These are phyloP conservation scores for Latrodectus geometricus DNA, from an alignment of 1,140 invertebrate genomes.

Conservation along the genomic window DNA sequence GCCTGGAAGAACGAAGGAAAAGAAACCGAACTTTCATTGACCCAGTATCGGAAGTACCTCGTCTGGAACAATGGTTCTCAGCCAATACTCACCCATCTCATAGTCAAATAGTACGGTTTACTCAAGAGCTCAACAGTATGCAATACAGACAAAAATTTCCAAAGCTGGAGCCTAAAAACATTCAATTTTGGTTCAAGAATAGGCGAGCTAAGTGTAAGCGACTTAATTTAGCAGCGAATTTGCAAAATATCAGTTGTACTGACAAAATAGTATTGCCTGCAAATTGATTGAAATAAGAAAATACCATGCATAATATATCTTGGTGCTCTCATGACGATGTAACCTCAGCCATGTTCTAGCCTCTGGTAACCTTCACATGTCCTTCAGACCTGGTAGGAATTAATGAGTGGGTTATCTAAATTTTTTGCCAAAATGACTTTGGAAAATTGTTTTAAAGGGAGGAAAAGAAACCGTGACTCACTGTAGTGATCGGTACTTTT, in stretches of 20 bases:
- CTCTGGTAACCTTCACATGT: slow-evolving; percentile 5
- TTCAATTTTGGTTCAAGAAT: slow-evolving; percentile 94
- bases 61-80: slow-evolving; percentile 96
- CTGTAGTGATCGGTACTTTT: slow-evolving; percentile 16
- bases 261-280: slow-evolving; percentile 40
- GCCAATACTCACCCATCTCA: slow-evolving; percentile 97
- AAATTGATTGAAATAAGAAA: slow-evolving; percentile 9
- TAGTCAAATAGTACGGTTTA: slow-evolving; percentile 95
- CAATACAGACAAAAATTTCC: slow-evolving; percentile 95
- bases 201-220: slow-evolving; percentile 94
- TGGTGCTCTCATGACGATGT: slow-evolving; percentile 49
- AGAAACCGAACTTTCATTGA: slow-evolving; percentile 98
- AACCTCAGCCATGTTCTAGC: slow-evolving; percentile 34
- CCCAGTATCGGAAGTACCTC: slow-evolving; percentile 96
- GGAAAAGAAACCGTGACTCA: background rate
- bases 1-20: slow-evolving; percentile 60
- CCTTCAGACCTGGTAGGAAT: background rate
- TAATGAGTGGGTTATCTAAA: slow-evolving; percentile 16
- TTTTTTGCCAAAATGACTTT: slow-evolving; percentile 30
- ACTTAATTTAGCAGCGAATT: slow-evolving; percentile 77
- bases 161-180: slow-evolving; percentile 95
- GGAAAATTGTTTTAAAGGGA: slow-evolving; percentile 15
- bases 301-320: slow-evolving; percentile 1
- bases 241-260: slow-evolving; percentile 36
- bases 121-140: slow-evolving; percentile 92